These are phyloP conservation scores for Zaprionus lineosus DNA, from an alignment of 2,888 invertebrate species.

Conservation along the genomic window DNA sequence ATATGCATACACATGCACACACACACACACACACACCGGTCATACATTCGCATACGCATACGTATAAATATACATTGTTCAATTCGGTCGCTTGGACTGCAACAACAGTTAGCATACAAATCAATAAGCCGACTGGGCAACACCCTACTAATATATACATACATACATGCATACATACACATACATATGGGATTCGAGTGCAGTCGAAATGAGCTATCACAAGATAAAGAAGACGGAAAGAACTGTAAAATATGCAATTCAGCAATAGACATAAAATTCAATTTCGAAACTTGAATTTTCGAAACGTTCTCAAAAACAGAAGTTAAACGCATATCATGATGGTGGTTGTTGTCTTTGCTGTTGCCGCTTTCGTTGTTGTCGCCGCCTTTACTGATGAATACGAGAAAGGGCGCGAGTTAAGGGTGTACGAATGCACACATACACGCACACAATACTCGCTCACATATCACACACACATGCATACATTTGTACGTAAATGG, in stretches of 20 bases:
- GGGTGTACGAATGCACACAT: constrained; percentile 39
- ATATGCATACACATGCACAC: constrained; percentile 7
- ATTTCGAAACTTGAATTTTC: constrained; percentile 19
- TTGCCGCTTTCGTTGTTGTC: constrained; percentile 15
- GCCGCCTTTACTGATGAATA: constrained; percentile 25
- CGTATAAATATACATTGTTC: constrained; percentile 32
- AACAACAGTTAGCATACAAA: constrained; percentile 48
- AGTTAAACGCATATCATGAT: constrained; percentile 28
- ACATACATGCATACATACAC: background rate
- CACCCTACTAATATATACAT: constrained; percentile 47
- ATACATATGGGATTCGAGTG: background rate
- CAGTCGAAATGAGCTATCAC: background rate
- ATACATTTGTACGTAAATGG: constrained; percentile 27
- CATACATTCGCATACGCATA: no score
- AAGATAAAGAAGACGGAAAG: background rate
- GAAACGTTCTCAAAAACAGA: constrained; percentile 9
- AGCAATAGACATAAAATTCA: background rate
- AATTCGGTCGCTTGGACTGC: constrained; percentile 63
- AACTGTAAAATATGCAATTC: background rate
- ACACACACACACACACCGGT: no score
- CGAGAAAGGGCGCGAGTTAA: constrained; percentile 53
- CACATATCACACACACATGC: constrained; percentile 18
- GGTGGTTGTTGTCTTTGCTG: constrained; percentile 32
- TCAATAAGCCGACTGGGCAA: constrained; percentile 72
- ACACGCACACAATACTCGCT: constrained; percentile 18